phyloP scores from a whole-genome alignment of 2,113 vertebrate genomes.

The Macquaria ambigua region DNA sequence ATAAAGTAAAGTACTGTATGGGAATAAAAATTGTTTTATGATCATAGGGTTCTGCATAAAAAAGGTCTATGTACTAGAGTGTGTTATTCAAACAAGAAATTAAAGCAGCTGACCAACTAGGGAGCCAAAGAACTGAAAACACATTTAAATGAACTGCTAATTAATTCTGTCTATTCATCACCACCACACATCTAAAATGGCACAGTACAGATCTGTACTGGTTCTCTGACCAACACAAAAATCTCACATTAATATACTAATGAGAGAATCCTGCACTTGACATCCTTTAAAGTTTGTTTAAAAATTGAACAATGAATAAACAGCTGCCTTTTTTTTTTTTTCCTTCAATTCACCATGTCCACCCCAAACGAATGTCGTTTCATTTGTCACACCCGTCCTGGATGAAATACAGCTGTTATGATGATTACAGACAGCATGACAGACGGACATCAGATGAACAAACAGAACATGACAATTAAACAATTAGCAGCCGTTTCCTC shows the following conservation, averaged over 20 bases:
- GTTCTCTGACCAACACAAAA: slow-evolving; percentile 32
- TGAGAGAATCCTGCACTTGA: slow-evolving; percentile 21
- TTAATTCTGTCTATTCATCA: slow-evolving; percentile 50
- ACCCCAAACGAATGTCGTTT: slow-evolving; percentile 61
- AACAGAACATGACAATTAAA: slow-evolving; percentile 81
- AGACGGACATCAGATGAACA: slow-evolving; percentile 70
- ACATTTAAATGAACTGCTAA: slow-evolving; percentile 46
- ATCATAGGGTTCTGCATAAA: not conserved
- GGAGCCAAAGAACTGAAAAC: slow-evolving; percentile 38
- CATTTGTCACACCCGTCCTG: slow-evolving; percentile 58
- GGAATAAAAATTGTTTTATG: not conserved
- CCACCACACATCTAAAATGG: slow-evolving; percentile 40
- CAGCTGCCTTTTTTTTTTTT: not conserved
- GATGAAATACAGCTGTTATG: slow-evolving; percentile 79
- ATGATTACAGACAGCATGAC: slow-evolving; percentile 63
- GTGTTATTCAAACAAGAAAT: not conserved
- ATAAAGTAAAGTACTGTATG: not conserved
- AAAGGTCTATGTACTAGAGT: not conserved
- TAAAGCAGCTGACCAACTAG: not conserved
- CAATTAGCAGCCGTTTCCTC: slow-evolving; percentile 90
- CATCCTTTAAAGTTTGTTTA: not conserved
- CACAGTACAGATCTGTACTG: slow-evolving; percentile 26
- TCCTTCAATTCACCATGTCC: slow-evolving; percentile 33
- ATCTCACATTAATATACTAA: slow-evolving; percentile 13
- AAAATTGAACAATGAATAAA: slow-evolving; percentile 2